These are phyloP conservation scores for Tamias sibiricus DNA, from an alignment of 2,113 vertebrate species.

Conservation along the genomic window DNA sequence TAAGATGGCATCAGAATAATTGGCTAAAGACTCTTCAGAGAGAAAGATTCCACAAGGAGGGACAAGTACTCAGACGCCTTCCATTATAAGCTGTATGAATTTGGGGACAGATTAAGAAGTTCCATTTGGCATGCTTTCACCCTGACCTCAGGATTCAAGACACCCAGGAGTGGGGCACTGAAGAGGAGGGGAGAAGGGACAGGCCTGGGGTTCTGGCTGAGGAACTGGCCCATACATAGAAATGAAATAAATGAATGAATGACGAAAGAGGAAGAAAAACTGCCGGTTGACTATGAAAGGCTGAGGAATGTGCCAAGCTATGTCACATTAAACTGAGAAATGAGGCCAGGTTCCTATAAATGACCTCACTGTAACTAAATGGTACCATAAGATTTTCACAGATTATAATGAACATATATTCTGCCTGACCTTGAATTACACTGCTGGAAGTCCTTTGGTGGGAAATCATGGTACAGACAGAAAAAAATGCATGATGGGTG, in stretches of 20 bases:
- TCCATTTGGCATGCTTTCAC: background rate
- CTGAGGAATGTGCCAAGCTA: background rate
- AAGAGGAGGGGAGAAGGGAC: background rate
- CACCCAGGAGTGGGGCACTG: background rate
- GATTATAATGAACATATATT: background rate
- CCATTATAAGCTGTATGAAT: background rate
- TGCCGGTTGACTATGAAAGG: background rate
- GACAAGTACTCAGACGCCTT: background rate
- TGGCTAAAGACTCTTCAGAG: background rate
- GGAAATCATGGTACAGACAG: background rate
- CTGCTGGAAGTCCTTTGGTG: background rate
- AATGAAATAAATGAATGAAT: background rate
- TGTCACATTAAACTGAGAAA: slow-evolving; percentile 33
- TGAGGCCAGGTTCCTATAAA: background rate
- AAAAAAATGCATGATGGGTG: background rate
- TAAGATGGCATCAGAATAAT: background rate
- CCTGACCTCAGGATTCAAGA: background rate
- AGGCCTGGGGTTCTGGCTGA: background rate
- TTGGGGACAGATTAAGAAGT: background rate
- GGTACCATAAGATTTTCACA: background rate
- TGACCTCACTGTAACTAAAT: background rate
- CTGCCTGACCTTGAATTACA: background rate
- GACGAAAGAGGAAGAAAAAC: background rate
- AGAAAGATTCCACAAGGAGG: background rate
- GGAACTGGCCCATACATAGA: background rate